phyloP scores from a whole-genome alignment of 2,888 invertebrate genomes.

The Agriopis aurantiaria region DNA sequence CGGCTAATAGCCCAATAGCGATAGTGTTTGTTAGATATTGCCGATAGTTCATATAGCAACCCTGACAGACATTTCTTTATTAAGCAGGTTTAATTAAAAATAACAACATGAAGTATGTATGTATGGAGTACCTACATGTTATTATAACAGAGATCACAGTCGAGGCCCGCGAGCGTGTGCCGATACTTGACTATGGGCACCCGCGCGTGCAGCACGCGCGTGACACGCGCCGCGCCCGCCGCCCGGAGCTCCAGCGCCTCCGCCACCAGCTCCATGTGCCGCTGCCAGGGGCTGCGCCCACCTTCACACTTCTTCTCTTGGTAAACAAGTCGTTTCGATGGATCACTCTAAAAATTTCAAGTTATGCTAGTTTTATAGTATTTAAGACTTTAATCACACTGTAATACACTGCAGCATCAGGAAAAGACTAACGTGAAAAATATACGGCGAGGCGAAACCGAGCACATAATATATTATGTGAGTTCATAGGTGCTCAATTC shows the following conservation, averaged over 20 bases:
- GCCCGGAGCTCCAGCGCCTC: slow-evolving; percentile 91
- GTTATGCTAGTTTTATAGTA: not conserved
- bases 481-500: too few species aligned
- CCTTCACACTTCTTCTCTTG: slow-evolving; percentile 68
- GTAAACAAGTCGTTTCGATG: slow-evolving; percentile 66
- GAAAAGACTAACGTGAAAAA: too few species aligned
- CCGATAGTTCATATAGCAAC: too few species aligned
- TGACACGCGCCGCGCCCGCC: slow-evolving; percentile 85
- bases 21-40: too few species aligned
- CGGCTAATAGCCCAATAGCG: too few species aligned
- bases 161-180: slow-evolving; percentile 91
- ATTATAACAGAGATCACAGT: slow-evolving; percentile 94
- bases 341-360: slow-evolving; percentile 50
- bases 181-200: slow-evolving; percentile 95
- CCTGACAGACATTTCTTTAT: too few species aligned
- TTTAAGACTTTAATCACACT: not conserved
- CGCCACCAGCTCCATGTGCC: slow-evolving; percentile 91
- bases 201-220: slow-evolving; percentile 84
- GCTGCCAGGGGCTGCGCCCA: slow-evolving; percentile 88
- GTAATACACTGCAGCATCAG: too few species aligned
- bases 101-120: not conserved
- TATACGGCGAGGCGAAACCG: too few species aligned
- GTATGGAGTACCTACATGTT: slow-evolving; percentile 91
- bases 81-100: too few species aligned
- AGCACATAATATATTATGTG: too few species aligned